These are phyloP conservation scores for Gymnosoma rotundatum DNA, from an alignment of 2,888 invertebrate genomes.

Conservation along the genomic window DNA sequence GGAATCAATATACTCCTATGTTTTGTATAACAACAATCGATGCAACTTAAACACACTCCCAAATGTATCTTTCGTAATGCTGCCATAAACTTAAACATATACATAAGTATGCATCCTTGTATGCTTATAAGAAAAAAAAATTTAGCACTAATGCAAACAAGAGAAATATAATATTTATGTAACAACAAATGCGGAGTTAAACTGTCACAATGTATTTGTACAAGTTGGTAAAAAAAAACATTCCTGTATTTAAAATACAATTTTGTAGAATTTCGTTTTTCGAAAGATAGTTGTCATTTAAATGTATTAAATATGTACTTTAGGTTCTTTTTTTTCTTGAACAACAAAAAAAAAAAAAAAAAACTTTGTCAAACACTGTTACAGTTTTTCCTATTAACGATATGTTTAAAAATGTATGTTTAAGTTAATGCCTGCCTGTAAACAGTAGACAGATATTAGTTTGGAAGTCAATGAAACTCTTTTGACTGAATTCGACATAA, in stretches of 20 bases:
- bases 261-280: slow-evolving; percentile 21
- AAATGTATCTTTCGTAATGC: not conserved
- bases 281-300: slow-evolving; percentile 36
- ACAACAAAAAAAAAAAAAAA: no score
- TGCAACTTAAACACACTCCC: slow-evolving; percentile 26
- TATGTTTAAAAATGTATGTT: not conserved
- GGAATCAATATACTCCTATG: slow-evolving; percentile 25
- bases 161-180: slow-evolving; percentile 50
- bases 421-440: not conserved
- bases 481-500: slow-evolving; percentile 24
- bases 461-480: slow-evolving; percentile 33
- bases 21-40: slow-evolving; percentile 1
- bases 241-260: slow-evolving; percentile 37
- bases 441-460: slow-evolving; percentile 18
- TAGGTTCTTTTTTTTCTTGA: no score
- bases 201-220: slow-evolving; percentile 44
- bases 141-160: slow-evolving; percentile 54
- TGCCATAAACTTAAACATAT: not conserved
- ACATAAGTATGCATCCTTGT: slow-evolving; percentile 4
- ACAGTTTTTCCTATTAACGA: slow-evolving; percentile 19
- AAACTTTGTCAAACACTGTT: slow-evolving; percentile 15
- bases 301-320: slow-evolving; percentile 47
- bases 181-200: slow-evolving; percentile 54
- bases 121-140: not conserved
- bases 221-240: not conserved